Percentiles rank a stretch among this genome's conserved stretches.
Conservation (phyloP, 2,113 vertebrate species). For the Scomber colias region DNA sequence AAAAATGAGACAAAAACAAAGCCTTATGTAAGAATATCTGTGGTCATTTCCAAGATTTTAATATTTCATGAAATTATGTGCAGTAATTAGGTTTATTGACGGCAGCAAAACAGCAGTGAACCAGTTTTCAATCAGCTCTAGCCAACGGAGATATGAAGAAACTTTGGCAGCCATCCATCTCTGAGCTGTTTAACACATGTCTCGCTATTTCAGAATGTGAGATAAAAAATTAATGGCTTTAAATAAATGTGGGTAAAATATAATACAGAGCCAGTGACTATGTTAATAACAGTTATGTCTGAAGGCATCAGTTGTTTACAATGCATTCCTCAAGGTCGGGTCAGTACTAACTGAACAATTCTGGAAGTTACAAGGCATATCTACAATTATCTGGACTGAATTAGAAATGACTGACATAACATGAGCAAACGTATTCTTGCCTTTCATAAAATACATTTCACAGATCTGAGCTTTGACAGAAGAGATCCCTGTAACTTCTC, state of each 20-base stretch:
- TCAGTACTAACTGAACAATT: constrained; percentile 41
- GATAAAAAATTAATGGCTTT: constrained; percentile 47
- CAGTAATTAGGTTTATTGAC: constrained; percentile 19
- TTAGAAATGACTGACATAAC: constrained; percentile 44
- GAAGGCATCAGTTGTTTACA: constrained; percentile 49
- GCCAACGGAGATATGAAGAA: constrained; percentile 54
- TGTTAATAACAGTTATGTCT: constrained; percentile 45
- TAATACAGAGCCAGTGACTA: constrained; percentile 23
- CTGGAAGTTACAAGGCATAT: constrained; percentile 7
- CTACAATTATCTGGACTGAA: constrained; percentile 41
- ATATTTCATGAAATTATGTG: constrained; percentile 1
- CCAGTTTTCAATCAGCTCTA: constrained; percentile 48
- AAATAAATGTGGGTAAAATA: constrained; percentile 47
- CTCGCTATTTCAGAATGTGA: constrained; percentile 38
- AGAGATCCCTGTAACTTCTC: constrained; percentile 49
- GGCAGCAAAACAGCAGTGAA: constrained; percentile 48
- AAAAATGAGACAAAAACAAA: background rate
- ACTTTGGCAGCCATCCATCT: constrained; percentile 53
- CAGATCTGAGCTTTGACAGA: constrained; percentile 54
- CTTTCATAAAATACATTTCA: constrained; percentile 56
- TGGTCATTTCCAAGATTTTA: background rate
- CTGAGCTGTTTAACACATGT: constrained; percentile 53
- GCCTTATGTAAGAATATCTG: background rate
- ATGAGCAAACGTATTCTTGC: constrained; percentile 2
- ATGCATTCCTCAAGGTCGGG: constrained; percentile 13